Evolutionary conservation across 2,888 invertebrate species (phyloP).

Genomic region (Pollenia amentaria): DNA sequence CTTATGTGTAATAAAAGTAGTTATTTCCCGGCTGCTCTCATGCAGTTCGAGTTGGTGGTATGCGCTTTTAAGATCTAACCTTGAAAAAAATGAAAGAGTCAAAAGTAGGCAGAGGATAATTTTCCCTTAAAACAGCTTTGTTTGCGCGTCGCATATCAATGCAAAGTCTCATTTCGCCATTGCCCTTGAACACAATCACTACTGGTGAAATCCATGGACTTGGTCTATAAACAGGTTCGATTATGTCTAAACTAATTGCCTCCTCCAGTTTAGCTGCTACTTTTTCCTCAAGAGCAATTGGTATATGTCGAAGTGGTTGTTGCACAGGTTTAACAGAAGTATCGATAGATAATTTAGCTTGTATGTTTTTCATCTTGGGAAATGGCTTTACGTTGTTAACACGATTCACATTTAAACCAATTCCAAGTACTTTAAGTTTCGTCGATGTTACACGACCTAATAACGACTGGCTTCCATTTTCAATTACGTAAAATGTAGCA

Average conservation of each 20-base stretch:
- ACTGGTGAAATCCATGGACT: slow-evolving; percentile 80
- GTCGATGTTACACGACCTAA: slow-evolving; percentile 62
- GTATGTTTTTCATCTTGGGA: slow-evolving; percentile 32
- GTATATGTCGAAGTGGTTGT: slow-evolving; percentile 74
- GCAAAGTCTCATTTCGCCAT: slow-evolving; percentile 50
- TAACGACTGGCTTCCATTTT: slow-evolving; percentile 60
- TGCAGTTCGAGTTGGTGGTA: slow-evolving; percentile 77
- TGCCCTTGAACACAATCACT: slow-evolving; percentile 73
- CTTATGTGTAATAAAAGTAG: slow-evolving; percentile 72
- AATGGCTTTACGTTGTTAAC: slow-evolving; percentile 54
- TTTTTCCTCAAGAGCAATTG: slow-evolving; percentile 77
- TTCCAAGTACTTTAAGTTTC: background rate
- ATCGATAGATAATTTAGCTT: slow-evolving; percentile 36
- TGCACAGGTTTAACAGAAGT: slow-evolving; percentile 45
- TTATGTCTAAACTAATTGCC: slow-evolving; percentile 76
- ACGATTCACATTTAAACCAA: background rate
- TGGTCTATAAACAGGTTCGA: slow-evolving; percentile 78
- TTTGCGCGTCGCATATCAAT: slow-evolving; percentile 58
- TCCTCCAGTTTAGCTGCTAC: slow-evolving; percentile 40
- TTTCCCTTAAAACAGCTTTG: slow-evolving; percentile 41
- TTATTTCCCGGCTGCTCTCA: slow-evolving; percentile 75
- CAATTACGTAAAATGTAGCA: slow-evolving; percentile 66
- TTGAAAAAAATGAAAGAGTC: slow-evolving; percentile 77
- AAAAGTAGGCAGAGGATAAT: slow-evolving; percentile 56
- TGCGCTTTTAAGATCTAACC: slow-evolving; percentile 79